phyloP scores from a whole-genome alignment of 2,113 vertebrate genomes.

The Raphicerus campestris region DNA sequence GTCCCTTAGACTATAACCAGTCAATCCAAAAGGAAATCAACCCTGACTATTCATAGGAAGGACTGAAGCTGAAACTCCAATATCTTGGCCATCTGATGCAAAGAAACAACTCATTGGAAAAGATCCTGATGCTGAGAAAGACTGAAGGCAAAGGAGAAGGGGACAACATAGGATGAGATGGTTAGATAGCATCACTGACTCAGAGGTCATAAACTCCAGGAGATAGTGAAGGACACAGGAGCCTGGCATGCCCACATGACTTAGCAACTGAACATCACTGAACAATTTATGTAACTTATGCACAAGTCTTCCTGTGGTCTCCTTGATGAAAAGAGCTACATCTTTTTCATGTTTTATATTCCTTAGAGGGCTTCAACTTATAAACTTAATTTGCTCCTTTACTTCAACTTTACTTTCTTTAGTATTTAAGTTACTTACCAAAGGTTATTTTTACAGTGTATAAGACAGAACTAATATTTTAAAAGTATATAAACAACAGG shows the following conservation, averaged over 20 bases:
- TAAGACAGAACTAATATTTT: not conserved
- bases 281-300: not conserved
- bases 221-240: not conserved
- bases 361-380: not conserved
- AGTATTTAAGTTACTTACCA: not conserved
- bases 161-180: not conserved
- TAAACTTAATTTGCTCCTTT: not conserved
- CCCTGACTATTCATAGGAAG: not conserved
- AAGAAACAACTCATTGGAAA: not conserved
- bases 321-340: not conserved
- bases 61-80: not conserved
- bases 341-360: not conserved
- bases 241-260: not conserved
- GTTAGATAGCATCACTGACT: not conserved
- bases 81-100: not conserved
- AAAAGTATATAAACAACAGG: not conserved
- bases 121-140: not conserved
- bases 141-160: not conserved
- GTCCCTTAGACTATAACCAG: not conserved
- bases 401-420: not conserved
- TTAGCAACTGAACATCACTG: not conserved
- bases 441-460: not conserved
- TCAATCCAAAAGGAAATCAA: not conserved
- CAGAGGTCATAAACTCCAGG: not conserved
- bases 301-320: not conserved